Conservation (phyloP, 2,113 vertebrate species). For the Panthera leo region DNA sequence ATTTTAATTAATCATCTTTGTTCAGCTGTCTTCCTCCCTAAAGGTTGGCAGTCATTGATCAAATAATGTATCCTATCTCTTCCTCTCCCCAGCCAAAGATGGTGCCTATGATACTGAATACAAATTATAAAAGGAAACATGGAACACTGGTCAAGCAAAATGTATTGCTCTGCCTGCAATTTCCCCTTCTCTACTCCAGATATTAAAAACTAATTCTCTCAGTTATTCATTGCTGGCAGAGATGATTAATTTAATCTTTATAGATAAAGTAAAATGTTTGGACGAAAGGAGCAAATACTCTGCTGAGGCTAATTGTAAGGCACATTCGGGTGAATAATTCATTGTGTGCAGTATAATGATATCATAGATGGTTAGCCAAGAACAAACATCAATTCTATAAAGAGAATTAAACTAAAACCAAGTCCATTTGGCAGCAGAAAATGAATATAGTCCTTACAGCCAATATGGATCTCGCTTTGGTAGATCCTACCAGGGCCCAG, state of each 20-base stretch:
- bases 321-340: slow-evolving; percentile 68
- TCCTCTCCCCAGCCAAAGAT: not conserved
- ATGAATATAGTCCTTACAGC: not conserved
- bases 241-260: slow-evolving; percentile 77
- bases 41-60: not conserved
- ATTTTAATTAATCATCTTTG: slow-evolving; percentile 40
- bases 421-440: slow-evolving; percentile 43
- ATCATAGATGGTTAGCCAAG: slow-evolving; percentile 71
- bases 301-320: slow-evolving; percentile 69
- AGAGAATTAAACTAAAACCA: slow-evolving; percentile 66
- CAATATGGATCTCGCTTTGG: slow-evolving; percentile 30
- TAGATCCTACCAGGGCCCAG: not conserved
- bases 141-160: slow-evolving; percentile 62
- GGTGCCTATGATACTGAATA: not conserved
- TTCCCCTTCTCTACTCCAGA: slow-evolving; percentile 52
- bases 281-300: slow-evolving; percentile 61
- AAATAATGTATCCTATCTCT: not conserved
- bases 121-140: slow-evolving; percentile 50
- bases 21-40: slow-evolving; percentile 8
- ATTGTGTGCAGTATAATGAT: slow-evolving; percentile 66
- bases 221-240: slow-evolving; percentile 69
- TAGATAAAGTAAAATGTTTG: slow-evolving; percentile 76
- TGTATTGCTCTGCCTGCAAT: slow-evolving; percentile 45
- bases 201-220: slow-evolving; percentile 70
- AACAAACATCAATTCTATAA: slow-evolving; percentile 65